Base-by-base conservation (phyloP, 2,113 vertebrate genomes). In the Romanogobio albipinnatus region DNA sequence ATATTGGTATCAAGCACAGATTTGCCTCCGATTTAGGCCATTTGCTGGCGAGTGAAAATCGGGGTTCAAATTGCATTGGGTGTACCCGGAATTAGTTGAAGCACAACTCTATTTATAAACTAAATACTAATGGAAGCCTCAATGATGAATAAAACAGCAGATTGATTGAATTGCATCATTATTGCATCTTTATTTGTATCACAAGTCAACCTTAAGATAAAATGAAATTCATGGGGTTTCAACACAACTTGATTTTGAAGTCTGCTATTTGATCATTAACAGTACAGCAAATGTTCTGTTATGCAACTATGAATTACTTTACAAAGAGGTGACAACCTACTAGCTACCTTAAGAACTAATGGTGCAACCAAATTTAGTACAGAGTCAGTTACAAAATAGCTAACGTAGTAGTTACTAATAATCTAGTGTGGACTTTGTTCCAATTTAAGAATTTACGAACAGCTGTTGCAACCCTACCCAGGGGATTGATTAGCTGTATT, bases 401-500 rank as follows among this genome's bases (percentile, higher is more conserved):
- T 68, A 22, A 2, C 8, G 53, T 56, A 17, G 26, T 36, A 17
- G 6, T 68, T 36, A 36, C 15, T 19, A 36, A 36, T 0, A 3
- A 14, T 68, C 14, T 1, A 39, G 64, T 68, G 17, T 62, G 4
- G n/a, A 61, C 10, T 68, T 36, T 19, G 3, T 33, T 39, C 15
- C 70, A n/a, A 14, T 73, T 71, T 45, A 22, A 36, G 33, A 39
- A 39, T 3, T 39, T 39, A 73, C 1, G 9, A 43, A 70, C 66
- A 70, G 68, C 68, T 71, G 68, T 19, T 71, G 68, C 17, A 71
- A n/a, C 47, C 1, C 43, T 49, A 51, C 47, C 7, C 45, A 17
- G 45, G 79, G 81, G 22, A 71, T 76, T 80, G 45, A 83, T 89
- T 75, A 84, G 86, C 87, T 39, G 53, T 86, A 76, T 75, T 82